Percentiles rank a stretch among this genome's conserved stretches.
Conservation (phyloP, 2,113 vertebrate genomes). For the Phaetusa simplex region DNA sequence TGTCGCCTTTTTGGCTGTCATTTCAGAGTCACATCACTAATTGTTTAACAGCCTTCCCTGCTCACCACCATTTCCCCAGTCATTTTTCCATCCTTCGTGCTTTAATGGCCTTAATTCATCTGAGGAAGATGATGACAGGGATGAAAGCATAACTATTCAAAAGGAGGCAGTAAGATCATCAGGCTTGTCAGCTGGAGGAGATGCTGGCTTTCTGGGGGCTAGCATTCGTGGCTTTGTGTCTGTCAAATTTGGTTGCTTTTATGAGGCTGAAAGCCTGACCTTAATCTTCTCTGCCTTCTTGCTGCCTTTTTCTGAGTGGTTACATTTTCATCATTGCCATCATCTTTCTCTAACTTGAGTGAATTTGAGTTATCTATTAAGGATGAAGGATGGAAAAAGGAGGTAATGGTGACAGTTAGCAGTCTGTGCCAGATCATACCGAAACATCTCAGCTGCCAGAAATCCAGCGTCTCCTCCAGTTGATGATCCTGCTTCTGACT, state of each 20-base stretch:
- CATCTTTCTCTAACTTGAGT: neutral
- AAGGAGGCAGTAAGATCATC: neutral
- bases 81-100: neutral
- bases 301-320: neutral
- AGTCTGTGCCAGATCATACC: neutral
- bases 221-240: neutral
- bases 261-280: neutral
- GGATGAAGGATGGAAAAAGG: neutral
- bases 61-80: neutral
- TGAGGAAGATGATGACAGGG: neutral
- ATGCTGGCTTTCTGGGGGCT: neutral
- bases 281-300: neutral
- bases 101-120: neutral
- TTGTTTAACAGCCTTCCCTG: neutral
- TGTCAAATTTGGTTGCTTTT: neutral
- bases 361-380: neutral
- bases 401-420: neutral
- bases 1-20: neutral
- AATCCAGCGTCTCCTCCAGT: neutral
- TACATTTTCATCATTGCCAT: neutral
- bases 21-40: neutral
- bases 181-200: neutral
- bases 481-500: neutral
- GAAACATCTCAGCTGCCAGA: neutral
- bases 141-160: neutral